Evolutionary conservation across 2,888 invertebrate species (phyloP), one percentile per base, ranked within the genome.

Genomic region (Anthrax anthrax): DNA sequence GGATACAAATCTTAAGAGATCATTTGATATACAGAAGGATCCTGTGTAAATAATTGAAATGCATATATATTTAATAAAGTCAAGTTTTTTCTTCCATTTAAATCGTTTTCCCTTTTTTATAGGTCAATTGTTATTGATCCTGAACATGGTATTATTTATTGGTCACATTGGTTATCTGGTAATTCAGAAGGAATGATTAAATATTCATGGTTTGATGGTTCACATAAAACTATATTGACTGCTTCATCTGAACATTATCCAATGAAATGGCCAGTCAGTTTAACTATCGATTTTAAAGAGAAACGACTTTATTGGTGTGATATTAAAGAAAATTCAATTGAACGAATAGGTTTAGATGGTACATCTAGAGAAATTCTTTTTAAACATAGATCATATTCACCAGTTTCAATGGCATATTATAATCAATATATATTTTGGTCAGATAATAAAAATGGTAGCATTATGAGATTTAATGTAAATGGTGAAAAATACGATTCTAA

Each of bases 161-260:
- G 85, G 84, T 72, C 80, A 2, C 78, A 80, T 60, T 87, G 84
- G 83, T 72, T 73, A 19, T 65, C 52, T 5, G 51, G 54, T 3
- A 57, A 57, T 14, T 55, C 54, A 13, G 62, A 63, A 16, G 80
- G 80, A 10, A 75, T 75, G 52, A 77, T 88, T 54, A 79, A 81
- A 62, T 69, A 72, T 39, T 79, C 84, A 18, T 74, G 75, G 71
- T 80, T 88, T 81, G 85, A 87, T 67, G 89, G 87, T 13, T 67
- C 72, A 2, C 70, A 74, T 55, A 72, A 77, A 43, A 71, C 71
- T 57, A 60, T 69, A 44, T 71, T 84, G 53, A 64, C 81, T 13
- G 65, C 70, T 79, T 53, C 73, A 71, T 61, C 82, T 72, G 75
- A 76, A 73, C 76, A 76, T 72, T 51, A 56, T 49, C 56, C 58